Evolutionary conservation across 2,888 invertebrate genomes (phyloP).

Genomic region (Sabatieria punctata): DNA sequence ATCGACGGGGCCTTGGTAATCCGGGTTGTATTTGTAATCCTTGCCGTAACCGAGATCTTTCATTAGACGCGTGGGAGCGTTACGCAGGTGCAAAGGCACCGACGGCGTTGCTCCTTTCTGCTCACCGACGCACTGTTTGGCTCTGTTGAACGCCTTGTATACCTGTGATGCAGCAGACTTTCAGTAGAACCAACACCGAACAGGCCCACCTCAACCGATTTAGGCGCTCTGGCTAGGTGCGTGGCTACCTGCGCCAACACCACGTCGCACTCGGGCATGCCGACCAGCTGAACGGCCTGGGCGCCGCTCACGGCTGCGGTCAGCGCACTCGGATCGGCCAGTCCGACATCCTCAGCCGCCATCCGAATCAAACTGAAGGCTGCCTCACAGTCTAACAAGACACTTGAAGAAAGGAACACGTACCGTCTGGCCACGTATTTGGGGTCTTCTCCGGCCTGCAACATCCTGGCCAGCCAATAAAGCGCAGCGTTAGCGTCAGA

Average conservation of each 20-base stretch:
- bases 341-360: conserved; percentile 57
- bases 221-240: conserved; percentile 56
- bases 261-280: conserved; percentile 64
- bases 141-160: conserved; percentile 43
- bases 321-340: conserved; percentile 43
- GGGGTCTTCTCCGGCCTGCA: conserved; percentile 62
- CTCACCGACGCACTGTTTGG: conserved; percentile 44
- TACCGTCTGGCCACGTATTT: conserved; percentile 54
- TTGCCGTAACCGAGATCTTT: conserved; percentile 47
- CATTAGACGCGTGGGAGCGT: conserved; percentile 63
- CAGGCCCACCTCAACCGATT: conserved; percentile 52
- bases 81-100: conserved; percentile 58
- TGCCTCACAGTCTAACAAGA: too few relatives aligned
- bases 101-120: conserved; percentile 2
- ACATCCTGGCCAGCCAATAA: conserved; percentile 62
- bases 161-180: too few relatives aligned
- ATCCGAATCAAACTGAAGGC: conserved; percentile 54
- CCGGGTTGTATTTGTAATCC: conserved; percentile 29
- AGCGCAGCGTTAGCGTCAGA: conserved; percentile 60
- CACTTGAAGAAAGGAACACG: too few relatives aligned
- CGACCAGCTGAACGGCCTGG: conserved; percentile 59
- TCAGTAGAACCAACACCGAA: too few relatives aligned
- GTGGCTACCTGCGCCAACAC: conserved; percentile 57
- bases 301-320: conserved; percentile 53
- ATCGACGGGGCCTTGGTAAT: conserved; percentile 17